Evolutionary conservation across 2,113 vertebrate species (phyloP).

Genomic region (Pluvialis apricaria): DNA sequence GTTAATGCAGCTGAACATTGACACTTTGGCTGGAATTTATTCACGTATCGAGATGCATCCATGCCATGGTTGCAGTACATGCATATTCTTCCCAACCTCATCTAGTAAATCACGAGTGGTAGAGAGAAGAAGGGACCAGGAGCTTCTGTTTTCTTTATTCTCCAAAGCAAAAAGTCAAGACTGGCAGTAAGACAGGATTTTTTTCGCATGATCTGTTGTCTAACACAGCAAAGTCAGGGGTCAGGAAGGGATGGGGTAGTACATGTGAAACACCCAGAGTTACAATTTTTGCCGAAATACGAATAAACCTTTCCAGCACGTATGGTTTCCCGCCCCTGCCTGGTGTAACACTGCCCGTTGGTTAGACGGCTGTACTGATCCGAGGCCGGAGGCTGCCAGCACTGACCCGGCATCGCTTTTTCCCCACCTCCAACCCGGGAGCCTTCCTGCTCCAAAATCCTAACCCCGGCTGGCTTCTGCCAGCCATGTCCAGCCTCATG

Average conservation of each 20-base stretch:
- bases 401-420: rapidly evolving
- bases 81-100: neutral
- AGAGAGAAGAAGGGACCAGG: neutral
- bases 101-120: neutral
- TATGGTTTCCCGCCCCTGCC: neutral
- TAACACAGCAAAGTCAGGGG: rapidly evolving
- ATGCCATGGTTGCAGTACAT: neutral
- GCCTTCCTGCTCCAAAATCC: neutral
- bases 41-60: neutral
- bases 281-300: neutral
- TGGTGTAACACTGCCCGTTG: neutral
- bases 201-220: neutral
- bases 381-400: rapidly evolving
- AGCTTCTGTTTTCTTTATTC: neutral
- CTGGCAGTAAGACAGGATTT: neutral
- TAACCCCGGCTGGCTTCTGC: neutral
- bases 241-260: rapidly evolving
- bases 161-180: neutral
- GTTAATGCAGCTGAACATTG: neutral
- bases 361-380: neutral
- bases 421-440: rapidly evolving
- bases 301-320: rapidly evolving
- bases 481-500: neutral
- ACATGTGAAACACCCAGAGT: neutral
- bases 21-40: neutral